These are phyloP conservation scores for Cantharis flavilabris DNA, from an alignment of 2,888 invertebrate species.

Conservation along the genomic window DNA sequence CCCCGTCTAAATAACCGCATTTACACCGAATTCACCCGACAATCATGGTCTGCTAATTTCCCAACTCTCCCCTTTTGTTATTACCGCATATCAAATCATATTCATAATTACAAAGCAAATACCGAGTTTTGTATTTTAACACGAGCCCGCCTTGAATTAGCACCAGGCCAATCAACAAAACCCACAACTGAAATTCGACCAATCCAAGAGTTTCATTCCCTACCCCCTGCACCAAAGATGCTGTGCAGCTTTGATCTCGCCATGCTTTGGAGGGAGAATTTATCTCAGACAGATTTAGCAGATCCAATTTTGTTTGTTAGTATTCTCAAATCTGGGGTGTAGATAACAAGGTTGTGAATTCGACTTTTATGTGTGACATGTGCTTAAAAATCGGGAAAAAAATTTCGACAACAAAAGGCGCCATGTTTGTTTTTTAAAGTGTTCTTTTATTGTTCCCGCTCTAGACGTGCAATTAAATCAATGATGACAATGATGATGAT, in stretches of 20 bases:
- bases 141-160: constrained; percentile 34
- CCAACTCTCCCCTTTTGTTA: constrained; percentile 53
- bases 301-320: constrained; percentile 39
- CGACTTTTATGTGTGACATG: constrained; percentile 20
- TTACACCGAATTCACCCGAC: constrained; percentile 52
- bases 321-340: constrained; percentile 38
- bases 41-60: constrained; percentile 55
- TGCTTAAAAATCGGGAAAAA: constrained; percentile 3
- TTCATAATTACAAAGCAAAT: constrained; percentile 59
- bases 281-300: constrained; percentile 36
- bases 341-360: constrained; percentile 28
- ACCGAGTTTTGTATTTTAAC: constrained; percentile 41
- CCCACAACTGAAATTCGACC: constrained; percentile 34
- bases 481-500: constrained; percentile 60
- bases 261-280: constrained; percentile 37
- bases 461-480: constrained; percentile 13
- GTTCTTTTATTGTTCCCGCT: not conserved
- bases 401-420: not conserved
- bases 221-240: constrained; percentile 36
- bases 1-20: constrained; percentile 51
- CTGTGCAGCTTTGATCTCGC: constrained; percentile 38
- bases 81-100: constrained; percentile 55
- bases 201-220: constrained; percentile 38
- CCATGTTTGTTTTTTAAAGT: not conserved
- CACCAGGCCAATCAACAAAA: constrained; percentile 28